Percentiles rank a stretch among this genome's conserved stretches.
Evolutionary conservation across 2,888 invertebrate species (phyloP).

Genomic region (Agrochola lota): DNA sequence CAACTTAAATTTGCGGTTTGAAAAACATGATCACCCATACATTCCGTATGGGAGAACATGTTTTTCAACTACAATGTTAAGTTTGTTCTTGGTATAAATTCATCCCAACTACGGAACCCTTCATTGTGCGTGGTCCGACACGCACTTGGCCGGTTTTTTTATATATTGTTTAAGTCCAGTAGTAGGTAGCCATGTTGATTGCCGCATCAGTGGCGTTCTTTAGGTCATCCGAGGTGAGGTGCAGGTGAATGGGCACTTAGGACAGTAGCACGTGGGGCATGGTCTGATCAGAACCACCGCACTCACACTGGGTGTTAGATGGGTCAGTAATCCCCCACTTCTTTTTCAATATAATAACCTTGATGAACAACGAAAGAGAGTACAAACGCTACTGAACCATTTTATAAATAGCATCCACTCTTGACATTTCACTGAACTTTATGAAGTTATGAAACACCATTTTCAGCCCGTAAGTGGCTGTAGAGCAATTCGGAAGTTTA

Average conservation of each 20-base stretch:
- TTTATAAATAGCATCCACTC: conserved; percentile 26
- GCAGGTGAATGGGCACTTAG: not conserved
- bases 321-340: not conserved
- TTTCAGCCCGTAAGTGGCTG: conserved; percentile 59
- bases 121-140: no score
- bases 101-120: no score
- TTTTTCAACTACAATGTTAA: no score
- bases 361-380: not conserved
- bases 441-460: conserved; percentile 62
- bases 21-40: no score
- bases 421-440: conserved; percentile 53
- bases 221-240: not conserved
- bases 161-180: not conserved
- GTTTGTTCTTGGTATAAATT: no score
- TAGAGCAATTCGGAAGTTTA: conserved; percentile 62
- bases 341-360: not conserved
- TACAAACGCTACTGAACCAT: conserved; percentile 49
- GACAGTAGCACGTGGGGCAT: not conserved
- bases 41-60: no score
- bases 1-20: no score
- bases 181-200: not conserved
- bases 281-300: not conserved
- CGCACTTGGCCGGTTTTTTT: no score
- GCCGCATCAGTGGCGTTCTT: not conserved
- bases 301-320: not conserved